Conservation (phyloP, 2,113 vertebrate species). For the Oncorhynchus mykiss region DNA sequence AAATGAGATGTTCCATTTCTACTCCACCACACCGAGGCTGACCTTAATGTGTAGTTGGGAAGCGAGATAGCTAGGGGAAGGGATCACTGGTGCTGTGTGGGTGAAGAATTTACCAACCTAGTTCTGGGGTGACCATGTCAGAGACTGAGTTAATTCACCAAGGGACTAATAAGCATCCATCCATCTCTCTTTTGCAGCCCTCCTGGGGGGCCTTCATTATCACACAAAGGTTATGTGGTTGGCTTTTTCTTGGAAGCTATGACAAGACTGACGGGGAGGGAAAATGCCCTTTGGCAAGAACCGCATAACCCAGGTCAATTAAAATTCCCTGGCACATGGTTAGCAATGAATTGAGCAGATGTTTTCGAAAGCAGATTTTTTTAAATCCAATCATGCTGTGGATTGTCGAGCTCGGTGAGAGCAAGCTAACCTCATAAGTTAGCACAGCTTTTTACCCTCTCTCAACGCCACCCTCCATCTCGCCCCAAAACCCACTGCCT, state of each 20-base stretch:
- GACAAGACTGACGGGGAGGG: too few relatives aligned
- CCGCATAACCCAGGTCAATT: slow-evolving; percentile 1
- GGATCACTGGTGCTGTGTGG: background rate
- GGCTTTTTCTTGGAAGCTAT: background rate
- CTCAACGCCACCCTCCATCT: slow-evolving; percentile 28
- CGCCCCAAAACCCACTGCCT: background rate
- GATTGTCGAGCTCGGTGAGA: too few relatives aligned
- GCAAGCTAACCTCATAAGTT: too few relatives aligned
- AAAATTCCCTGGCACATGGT: slow-evolving; percentile 12
- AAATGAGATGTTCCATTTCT: slow-evolving; percentile 45
- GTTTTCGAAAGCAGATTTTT: too few relatives aligned
- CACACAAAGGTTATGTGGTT: slow-evolving; percentile 15
- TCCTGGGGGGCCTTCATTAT: background rate
- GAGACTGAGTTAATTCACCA: slow-evolving; percentile 10
- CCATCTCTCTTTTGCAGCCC: background rate
- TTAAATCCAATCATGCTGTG: too few relatives aligned
- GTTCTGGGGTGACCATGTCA: slow-evolving; percentile 21
- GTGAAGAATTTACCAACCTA: slow-evolving; percentile 30
- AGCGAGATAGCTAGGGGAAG: too few relatives aligned
- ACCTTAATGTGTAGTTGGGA: slow-evolving; percentile 38
- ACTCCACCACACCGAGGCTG: slow-evolving; percentile 39
- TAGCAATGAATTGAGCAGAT: slow-evolving; percentile 1
- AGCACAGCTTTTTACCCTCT: background rate
- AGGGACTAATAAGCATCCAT: slow-evolving; percentile 22
- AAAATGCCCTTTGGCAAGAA: background rate